Evolutionary conservation across 2,888 invertebrate species (phyloP), one percentile per base, ranked within the genome.

Genomic region (Dascillus cervinus): DNA sequence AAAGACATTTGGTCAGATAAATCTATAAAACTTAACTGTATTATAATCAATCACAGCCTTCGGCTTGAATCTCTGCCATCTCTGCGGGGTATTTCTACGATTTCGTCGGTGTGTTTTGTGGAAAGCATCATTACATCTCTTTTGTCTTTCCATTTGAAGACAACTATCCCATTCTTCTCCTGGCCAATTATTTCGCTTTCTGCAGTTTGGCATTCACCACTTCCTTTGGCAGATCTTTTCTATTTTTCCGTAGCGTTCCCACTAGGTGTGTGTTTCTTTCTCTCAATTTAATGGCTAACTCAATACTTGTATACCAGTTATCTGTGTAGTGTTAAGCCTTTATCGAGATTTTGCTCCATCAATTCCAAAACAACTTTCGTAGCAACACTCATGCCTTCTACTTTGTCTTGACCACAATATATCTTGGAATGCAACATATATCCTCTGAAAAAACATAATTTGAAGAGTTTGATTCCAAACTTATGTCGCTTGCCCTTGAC

Each of bases 301-400:
- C 43, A n/a, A 57, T 34, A 38, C 51, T 56, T 12, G 57, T 56
- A 32, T 55, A 53, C 49, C 50, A 54, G 33, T 55, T 56, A 37
- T 57, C 54, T 4, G 52, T 53, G 14, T 33, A 56, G 6, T 4
- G 49, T 51, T 34, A 52, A 50, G 1, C 44, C 44, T 34, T 21
- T 3, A 5, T 26, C 11, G 10, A 22, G 4, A 9, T 17, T 11
- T 12, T 20, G 8, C 4, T 21, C n/a, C 21, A 19, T 32, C 10
- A 32, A 15, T 17, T 21, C 11, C 3, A 32, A 13, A 4, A 32
- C 22, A 29, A 37, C 26, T 47, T 32, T 28, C 41, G 30, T 34
- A 31, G 32, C 25, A 26, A 25, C 13, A 30, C 29, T 17, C 29
- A 42, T 25, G 8, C 17, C 11, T 9, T 6, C n/a, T 4, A 3